Conservation (phyloP, 2,797 vertebrate genomes). For the Melopsittacus undulatus region DNA sequence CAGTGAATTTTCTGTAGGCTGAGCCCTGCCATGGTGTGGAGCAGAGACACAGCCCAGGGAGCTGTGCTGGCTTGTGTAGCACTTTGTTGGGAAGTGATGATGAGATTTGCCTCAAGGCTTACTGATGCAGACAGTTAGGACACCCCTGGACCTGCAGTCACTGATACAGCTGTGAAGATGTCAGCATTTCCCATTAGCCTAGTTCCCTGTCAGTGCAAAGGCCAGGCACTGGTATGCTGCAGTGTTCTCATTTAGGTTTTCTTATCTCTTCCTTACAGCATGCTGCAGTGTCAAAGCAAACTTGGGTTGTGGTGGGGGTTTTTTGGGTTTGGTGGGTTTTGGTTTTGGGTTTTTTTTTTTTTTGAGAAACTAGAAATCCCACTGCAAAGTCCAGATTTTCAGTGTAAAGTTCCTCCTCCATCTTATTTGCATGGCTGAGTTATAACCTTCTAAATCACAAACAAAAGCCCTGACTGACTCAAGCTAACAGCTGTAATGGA, state of each 20-base stretch:
- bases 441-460: conserved; percentile 45
- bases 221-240: not conserved
- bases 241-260: not conserved
- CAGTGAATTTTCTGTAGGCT: not conserved
- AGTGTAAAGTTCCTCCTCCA: not conserved
- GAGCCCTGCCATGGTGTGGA: not conserved
- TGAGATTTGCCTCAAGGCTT: not conserved
- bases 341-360: not conserved
- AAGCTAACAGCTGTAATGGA: conserved; percentile 52
- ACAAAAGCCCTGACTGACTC: conserved; percentile 45
- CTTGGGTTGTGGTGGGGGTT: not conserved
- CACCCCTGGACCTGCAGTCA: not conserved
- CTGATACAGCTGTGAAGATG: not conserved
- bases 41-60: not conserved
- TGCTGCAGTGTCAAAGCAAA: not conserved
- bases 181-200: not conserved
- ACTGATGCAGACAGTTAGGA: not conserved
- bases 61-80: not conserved
- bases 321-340: not conserved
- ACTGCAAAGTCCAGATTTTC: not conserved
- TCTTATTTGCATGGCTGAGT: conserved; percentile 49
- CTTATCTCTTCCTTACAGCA: not conserved
- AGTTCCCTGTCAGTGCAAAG: not conserved
- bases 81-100: not conserved
- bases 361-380: not conserved